Base-by-base conservation (phyloP, 92 coral and sea anemone species). In the Virgularia gustaviana region DNA sequence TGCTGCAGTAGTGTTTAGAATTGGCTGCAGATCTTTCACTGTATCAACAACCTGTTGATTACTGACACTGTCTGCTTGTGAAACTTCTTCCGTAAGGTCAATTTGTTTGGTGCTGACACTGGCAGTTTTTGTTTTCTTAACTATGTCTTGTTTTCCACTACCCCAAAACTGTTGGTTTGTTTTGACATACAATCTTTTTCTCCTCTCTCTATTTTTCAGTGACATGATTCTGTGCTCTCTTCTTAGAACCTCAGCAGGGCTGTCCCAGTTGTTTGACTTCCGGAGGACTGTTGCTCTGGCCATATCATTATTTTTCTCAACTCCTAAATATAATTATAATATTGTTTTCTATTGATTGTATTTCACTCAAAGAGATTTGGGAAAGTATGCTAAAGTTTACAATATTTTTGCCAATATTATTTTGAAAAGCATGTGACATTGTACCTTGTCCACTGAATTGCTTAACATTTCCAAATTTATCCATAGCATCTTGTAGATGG, bases 381-480 rank as follows among this genome's bases (percentile, higher is more conserved):
- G 10, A 53, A 1, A 15, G 23, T 23, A n/a, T 53, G 60, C 60
- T 53, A n/a, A 53, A 23, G n/a, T n/a, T n/a, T n/a, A n/a, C n/a
- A n/a, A n/a, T n/a, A n/a, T n/a, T n/a, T n/a, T n/a, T n/a, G n/a
- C n/a, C n/a, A n/a, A n/a, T n/a, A n/a, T n/a, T n/a, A n/a, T n/a
- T n/a, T n/a, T n/a, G n/a, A n/a, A n/a, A n/a, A n/a, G n/a, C n/a
- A n/a, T n/a, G n/a, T n/a, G n/a, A n/a, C n/a, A n/a, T n/a, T n/a
- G 49, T n/a, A 85, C 83, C 86, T 81, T 85, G 86, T 51, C 83
- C 89, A 85, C 89, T 81, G 67, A 85, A 81, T 56, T 85, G 89
- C 79, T 85, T 85, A 36, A 76, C 77, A 81, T 76, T 76, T 58
- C 58, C 29, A 28, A 73, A 85, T 52, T 62, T 76, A 63, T 36